These are phyloP conservation scores for Laupala kohalensis DNA, from an alignment of 1,140 invertebrate genomes.

Conservation along the genomic window DNA sequence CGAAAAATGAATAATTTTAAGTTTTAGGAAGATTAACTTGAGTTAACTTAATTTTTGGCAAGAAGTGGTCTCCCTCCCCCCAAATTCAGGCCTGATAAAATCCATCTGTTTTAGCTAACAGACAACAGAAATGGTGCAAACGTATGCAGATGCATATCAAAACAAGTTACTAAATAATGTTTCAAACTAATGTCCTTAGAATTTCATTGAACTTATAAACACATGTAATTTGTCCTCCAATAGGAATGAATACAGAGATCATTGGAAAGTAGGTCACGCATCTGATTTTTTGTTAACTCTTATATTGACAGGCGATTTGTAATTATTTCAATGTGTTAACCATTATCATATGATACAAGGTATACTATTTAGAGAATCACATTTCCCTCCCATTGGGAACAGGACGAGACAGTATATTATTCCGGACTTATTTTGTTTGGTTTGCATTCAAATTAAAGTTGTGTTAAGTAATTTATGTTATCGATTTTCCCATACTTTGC, in stretches of 20 bases:
- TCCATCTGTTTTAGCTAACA: not conserved
- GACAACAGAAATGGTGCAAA: not conserved
- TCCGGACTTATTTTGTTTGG: too few relatives aligned
- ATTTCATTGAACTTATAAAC: not conserved
- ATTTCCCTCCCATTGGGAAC: not conserved
- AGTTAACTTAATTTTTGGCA: too few relatives aligned
- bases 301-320: not conserved
- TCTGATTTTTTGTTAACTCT: too few relatives aligned
- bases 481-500: too few relatives aligned
- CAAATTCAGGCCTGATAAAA: not conserved
- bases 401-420: not conserved
- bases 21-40: too few relatives aligned
- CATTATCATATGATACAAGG: not conserved
- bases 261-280: not conserved
- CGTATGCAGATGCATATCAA: not conserved
- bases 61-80: too few relatives aligned
- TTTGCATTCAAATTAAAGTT: too few relatives aligned
- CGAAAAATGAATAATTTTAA: too few relatives aligned
- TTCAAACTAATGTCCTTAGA: too few relatives aligned
- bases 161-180: not conserved
- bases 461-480: too few relatives aligned
- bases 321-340: not conserved
- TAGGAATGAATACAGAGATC: not conserved
- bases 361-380: too few relatives aligned
- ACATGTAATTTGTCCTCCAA: not conserved